Evolutionary conservation across 92 coral and sea anemone genomes (phyloP), one percentile per base, ranked within the genome.

Genomic region (Palythoa grandis): DNA sequence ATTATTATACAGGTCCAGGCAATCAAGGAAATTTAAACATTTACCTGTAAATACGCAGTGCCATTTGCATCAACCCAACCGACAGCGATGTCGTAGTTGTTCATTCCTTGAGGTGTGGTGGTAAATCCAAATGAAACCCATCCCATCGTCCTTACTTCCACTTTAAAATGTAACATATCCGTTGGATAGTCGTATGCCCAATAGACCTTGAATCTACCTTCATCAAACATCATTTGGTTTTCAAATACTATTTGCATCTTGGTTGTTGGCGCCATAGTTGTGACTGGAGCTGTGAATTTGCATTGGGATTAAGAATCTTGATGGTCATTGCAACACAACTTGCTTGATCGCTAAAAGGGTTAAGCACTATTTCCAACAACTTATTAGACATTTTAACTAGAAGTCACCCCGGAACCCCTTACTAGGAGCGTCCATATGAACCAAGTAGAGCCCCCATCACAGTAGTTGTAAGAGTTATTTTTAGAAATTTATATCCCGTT

Each of bases 61-160:
- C 83, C 83, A 29, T 60, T 11, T 29, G 69, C 13, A 0, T 4
- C 37, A 12, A 78, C 71, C 69, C 83, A 58, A 4, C 52, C 70
- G n/a, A 78, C 29, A 39, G 83, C 83, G 24, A 78, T 52, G n/a
- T 78, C 83, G 12, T 78, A 78, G 70, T 78, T 78, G 7, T 57
- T 19, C 83, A 78, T 78, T 37, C 54, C 70, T 0, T 24, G 19
- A 5, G 83, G 83, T 1, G 70, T 57, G 14, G 52, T 78, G 5
- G 83, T 78, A 52, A 78, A 5, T 78, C 83, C 83, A 40, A 78
- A 40, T 11, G 83, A 78, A 52, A 78, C 83, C 83, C 83, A 78
- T 16, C 83, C 83, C 3, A 50, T 78, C 4, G 52, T 29, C 12
- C 35, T 56, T 3, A 60, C 83, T 14, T 78, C 83, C 13, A 78